A percentile compares a stretch with the other conserved stretches of the same genome.
Conservation (phyloP, 2,888 invertebrate species). For the Spilarctia lutea region DNA sequence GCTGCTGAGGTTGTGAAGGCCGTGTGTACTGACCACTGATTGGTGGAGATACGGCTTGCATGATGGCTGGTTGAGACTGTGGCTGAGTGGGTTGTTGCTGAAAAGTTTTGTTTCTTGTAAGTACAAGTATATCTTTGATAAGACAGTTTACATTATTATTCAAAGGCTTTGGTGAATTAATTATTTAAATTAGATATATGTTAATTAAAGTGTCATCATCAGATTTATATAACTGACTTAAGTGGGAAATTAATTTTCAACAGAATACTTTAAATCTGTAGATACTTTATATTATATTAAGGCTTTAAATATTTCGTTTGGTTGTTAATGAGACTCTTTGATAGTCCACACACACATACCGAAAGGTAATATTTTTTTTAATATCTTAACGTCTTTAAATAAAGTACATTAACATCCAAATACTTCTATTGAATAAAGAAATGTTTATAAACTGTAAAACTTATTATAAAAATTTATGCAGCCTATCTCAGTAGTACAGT, state of each 20-base stretch:
- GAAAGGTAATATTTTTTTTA: too few relatives aligned
- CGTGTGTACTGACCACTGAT: slow-evolving; percentile 87
- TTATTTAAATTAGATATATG: not conserved
- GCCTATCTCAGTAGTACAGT: too few relatives aligned
- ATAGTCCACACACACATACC: not conserved
- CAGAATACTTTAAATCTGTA: not conserved
- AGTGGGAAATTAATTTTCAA: not conserved
- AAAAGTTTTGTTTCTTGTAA: not conserved
- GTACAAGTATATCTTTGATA: not conserved
- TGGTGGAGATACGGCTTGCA: slow-evolving; percentile 91
- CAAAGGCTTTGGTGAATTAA: too few relatives aligned
- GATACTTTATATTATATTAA: not conserved
- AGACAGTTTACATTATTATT: not conserved
- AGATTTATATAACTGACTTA: not conserved
- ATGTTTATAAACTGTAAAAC: too few relatives aligned
- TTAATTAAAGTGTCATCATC: not conserved
- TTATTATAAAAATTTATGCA: too few relatives aligned
- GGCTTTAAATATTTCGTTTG: not conserved
- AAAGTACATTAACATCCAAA: not conserved
- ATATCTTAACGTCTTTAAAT: not conserved
- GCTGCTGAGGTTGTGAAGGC: slow-evolving; percentile 87
- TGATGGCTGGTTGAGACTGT: slow-evolving; percentile 91
- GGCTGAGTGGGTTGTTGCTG: slow-evolving; percentile 69
- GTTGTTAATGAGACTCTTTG: not conserved
- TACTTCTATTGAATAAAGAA: not conserved